Base-by-base conservation (phyloP, 2,888 invertebrate species). In the Marronus borbonicus region DNA sequence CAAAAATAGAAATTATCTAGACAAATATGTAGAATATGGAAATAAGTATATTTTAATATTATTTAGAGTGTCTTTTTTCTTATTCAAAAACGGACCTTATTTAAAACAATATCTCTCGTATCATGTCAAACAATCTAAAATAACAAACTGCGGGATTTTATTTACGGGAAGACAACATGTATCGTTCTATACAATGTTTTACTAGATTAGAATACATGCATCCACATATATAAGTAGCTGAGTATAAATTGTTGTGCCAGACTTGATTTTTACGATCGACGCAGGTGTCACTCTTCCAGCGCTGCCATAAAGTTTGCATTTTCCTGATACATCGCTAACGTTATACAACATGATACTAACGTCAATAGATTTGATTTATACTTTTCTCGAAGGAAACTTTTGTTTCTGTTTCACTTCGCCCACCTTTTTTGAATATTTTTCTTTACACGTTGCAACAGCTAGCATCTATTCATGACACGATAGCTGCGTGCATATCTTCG, bases 261-360 rank as follows among this genome's bases (percentile, higher is more conserved):
- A 60, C 62, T 74, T 74, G 60, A 74, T 74, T 74, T 74, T 74
- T 60, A 74, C 60, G 72, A 74, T 60, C 72, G 72, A 74, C 60
- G 20, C 72, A 74, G 72, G 72, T 74, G 72, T n/a, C 49, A 24
- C 55, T 44, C 17, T 12, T 49, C 72, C 55, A 44, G 28, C 8
- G n/a, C 24, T 39, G 28, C 28, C 60, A 28, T 44, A 74, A 74
- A 60, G 39, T 49, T 60, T 74, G 60, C 60, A 74, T 58, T 74
- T 62, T 44, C 72, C 55, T 74, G 72, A 74, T 60, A 60, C 72
- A 44, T 62, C 2, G 20, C 24, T 44, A 60, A 60, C 44, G 60
- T 62, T 74, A 60, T 24, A 74, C 2, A 60, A 39, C 39, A 72
- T 60, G 60, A 72, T n/a, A 72, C 60, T 70, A 58, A 72, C 72